These are phyloP conservation scores for Monarcha castaneiventris DNA, from an alignment of 2,113 vertebrate species.

Conservation along the genomic window DNA sequence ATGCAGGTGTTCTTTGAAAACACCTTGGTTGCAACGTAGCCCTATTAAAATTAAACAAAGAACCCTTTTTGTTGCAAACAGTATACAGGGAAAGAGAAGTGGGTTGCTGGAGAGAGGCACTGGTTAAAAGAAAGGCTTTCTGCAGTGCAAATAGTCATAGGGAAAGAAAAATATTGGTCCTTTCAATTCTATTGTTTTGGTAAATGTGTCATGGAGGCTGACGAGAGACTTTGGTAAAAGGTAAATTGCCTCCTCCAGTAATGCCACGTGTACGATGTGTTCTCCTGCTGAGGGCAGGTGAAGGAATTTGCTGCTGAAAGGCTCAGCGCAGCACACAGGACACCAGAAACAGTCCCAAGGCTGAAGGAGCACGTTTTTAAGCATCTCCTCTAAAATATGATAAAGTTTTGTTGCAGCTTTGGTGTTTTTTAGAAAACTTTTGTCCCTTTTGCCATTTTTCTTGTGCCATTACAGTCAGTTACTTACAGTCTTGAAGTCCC, in stretches of 20 bases:
- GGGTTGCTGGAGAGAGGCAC: neutral
- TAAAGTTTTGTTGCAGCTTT: neutral
- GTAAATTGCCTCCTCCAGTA: neutral
- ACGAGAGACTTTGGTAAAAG: neutral
- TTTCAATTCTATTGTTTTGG: neutral
- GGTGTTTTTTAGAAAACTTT: neutral
- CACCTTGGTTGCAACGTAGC: conserved; percentile 46
- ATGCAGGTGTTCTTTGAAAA: conserved; percentile 59
- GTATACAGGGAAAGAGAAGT: neutral
- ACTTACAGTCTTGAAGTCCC: conserved; percentile 54
- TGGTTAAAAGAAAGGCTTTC: neutral
- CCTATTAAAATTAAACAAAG: conserved; percentile 11
- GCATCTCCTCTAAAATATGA: neutral
- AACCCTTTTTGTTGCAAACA: neutral
- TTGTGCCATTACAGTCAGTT: neutral
- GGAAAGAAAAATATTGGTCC: neutral
- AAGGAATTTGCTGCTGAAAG: neutral
- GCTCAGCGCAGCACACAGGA: neutral
- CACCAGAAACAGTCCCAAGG: neutral
- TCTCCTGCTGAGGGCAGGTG: neutral
- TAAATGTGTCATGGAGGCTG: neutral
- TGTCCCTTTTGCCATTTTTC: neutral
- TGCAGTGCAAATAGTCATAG: neutral
- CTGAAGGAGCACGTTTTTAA: accelerated
- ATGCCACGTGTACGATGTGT: neutral